Percentiles rank a stretch among this genome's conserved stretches.
Conservation (phyloP, 2,888 invertebrate species). For the Eristalis tenax region DNA sequence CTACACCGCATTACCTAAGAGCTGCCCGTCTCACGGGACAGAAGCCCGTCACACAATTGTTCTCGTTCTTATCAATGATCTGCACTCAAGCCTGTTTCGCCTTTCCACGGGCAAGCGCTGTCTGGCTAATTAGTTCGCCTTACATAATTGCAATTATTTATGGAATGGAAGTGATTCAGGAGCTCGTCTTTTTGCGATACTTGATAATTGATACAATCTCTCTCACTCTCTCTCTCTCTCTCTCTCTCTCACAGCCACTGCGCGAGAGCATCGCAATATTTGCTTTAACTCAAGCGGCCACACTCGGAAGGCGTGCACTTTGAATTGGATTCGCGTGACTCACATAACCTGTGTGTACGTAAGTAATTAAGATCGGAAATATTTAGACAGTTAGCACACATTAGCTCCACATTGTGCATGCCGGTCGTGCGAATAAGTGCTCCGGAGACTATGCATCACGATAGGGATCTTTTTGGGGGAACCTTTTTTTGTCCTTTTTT, state of each 20-base stretch:
- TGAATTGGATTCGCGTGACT: background rate
- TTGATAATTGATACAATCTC: background rate
- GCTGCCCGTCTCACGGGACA: background rate
- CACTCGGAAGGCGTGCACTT: background rate
- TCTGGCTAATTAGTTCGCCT: constrained; percentile 23
- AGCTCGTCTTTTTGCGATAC: background rate
- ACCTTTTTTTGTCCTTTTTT: background rate
- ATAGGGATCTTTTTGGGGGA: background rate
- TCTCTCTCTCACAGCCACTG: background rate
- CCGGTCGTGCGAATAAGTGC: background rate
- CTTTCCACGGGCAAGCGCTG: background rate
- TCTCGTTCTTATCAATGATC: constrained; percentile 25
- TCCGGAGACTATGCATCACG: background rate
- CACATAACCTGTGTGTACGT: background rate
- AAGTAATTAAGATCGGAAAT: constrained; percentile 7
- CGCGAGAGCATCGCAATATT: background rate
- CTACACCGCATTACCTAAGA: background rate
- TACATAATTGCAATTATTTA: constrained; percentile 16
- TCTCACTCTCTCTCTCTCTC: too few species aligned
- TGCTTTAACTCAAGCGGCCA: background rate
- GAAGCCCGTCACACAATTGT: constrained; percentile 1
- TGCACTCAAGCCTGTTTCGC: background rate
- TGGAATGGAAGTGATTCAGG: constrained; percentile 13
- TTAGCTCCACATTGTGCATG: background rate
- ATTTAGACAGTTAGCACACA: background rate